Evolutionary conservation across 2,888 invertebrate species (phyloP).

Genomic region (Drosophila peninsularis): DNA sequence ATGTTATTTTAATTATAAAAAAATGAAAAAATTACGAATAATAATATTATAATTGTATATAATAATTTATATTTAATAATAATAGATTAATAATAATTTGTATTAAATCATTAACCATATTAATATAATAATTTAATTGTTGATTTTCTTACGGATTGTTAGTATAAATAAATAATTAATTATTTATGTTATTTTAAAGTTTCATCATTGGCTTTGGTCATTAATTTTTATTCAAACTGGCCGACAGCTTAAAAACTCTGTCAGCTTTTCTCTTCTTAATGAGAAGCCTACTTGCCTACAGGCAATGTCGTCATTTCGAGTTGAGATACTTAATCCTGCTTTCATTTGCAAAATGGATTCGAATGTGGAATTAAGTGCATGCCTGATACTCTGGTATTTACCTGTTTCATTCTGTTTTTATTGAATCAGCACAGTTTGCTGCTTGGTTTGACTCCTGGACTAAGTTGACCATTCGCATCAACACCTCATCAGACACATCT

Average conservation of each 20-base stretch:
- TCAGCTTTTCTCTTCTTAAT: background rate
- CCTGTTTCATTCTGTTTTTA: background rate
- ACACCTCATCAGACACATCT: constrained; percentile 46
- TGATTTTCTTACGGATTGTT: no score
- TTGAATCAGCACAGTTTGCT: background rate
- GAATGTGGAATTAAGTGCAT: background rate
- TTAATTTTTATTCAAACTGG: background rate
- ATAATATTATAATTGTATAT: no score
- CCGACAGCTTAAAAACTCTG: no score
- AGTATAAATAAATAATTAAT: no score
- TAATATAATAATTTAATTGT: no score
- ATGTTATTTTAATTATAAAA: no score
- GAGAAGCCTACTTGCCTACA: background rate
- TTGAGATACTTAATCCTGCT: background rate
- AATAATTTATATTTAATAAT: no score
- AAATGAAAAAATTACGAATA: no score
- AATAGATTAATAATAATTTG: no score
- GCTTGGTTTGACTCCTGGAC: background rate
- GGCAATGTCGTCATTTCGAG: background rate
- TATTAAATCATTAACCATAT: no score
- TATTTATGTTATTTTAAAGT: no score
- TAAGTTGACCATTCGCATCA: constrained; percentile 28
- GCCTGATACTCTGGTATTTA: background rate
- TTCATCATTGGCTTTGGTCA: background rate
- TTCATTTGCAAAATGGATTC: background rate